Base-by-base conservation (phyloP, 1,140 invertebrate species). In the Littorina saxatilis region DNA sequence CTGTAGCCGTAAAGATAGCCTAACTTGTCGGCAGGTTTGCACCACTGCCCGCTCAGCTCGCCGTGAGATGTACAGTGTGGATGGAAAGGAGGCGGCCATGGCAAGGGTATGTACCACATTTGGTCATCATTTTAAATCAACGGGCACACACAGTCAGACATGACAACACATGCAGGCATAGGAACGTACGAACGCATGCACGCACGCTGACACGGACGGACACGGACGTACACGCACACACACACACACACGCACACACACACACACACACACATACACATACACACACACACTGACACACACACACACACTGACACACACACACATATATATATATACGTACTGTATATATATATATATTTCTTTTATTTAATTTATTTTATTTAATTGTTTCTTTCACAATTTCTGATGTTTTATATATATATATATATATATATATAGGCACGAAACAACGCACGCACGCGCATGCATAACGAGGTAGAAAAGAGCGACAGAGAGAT, bases 11-110 rank as follows among this genome's bases (percentile, higher is more conserved):
- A n/a, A n/a, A n/a, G n/a, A n/a, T n/a, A n/a, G n/a, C n/a, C n/a
- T n/a, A n/a, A n/a, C n/a, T n/a, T n/a, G n/a, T n/a, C n/a, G n/a
- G 27, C 70, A 82, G 80, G 63, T 68, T 29, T 82, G 52, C 61
- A 68, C 63, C 58, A 58, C 74, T 13, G 80, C 55, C 32, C 15
- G 80, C 13, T 63, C 35, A 13, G 39, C 63, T 27, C 74, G 80
- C 43, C 29, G 80, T 68, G 73, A 82, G 66, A 82, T 82, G 80
- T 40, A 76, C 37, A 82, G 80, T n/a, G 55, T 74, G 40, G 80
- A 82, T 13, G 80, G 80, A 23, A 82, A 82, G 58, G 80, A 73
- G 40, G 80, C 73, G 13, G 80, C 80, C 9, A 40, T 82, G 58
- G 72, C 55, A 43, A 75, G 52, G 80, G 80, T 82, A 75, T 23